A percentile compares a stretch with the other conserved stretches of the same genome.
Evolutionary conservation across 2,888 invertebrate genomes (phyloP).

Genomic region (Cinara cedri): DNA sequence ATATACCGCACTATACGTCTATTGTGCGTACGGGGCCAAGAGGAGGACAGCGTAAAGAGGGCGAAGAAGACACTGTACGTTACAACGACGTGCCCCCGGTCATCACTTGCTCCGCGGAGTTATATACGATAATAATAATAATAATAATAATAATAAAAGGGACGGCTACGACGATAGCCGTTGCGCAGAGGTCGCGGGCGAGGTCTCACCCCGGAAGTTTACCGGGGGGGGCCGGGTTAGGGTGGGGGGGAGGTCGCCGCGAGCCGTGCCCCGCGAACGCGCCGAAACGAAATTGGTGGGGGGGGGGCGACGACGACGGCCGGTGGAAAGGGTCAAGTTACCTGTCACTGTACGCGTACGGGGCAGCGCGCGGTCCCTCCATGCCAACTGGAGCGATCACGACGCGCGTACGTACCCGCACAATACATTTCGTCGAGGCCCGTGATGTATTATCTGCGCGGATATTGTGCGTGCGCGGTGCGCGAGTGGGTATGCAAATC

Average conservation of each 20-base stretch:
- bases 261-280: conserved; percentile 4
- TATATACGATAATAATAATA: no score
- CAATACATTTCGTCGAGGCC: conserved; percentile 30
- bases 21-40: no score
- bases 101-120: conserved; percentile 40
- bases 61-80: conserved; percentile 50
- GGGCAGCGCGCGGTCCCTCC: no score
- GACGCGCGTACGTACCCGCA: no score
- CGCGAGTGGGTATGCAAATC: conserved; percentile 42
- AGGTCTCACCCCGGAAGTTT: conserved; percentile 57
- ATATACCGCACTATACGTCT: no score
- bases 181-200: conserved; percentile 54
- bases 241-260: not conserved
- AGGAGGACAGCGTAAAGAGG: not conserved
- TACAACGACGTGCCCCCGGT: conserved; percentile 39
- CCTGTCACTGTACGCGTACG: no score
- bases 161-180: no score
- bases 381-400: conserved; percentile 55
- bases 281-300: conserved; percentile 47
- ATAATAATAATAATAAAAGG: no score
- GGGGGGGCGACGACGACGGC: conserved; percentile 5
- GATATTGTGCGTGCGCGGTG: not conserved
- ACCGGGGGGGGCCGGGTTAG: not conserved
- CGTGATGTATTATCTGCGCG: conserved; percentile 37
- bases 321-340: conserved; percentile 56